phyloP scores from a whole-genome alignment of 1,140 invertebrate species.

The Apolygus lucorum region DNA sequence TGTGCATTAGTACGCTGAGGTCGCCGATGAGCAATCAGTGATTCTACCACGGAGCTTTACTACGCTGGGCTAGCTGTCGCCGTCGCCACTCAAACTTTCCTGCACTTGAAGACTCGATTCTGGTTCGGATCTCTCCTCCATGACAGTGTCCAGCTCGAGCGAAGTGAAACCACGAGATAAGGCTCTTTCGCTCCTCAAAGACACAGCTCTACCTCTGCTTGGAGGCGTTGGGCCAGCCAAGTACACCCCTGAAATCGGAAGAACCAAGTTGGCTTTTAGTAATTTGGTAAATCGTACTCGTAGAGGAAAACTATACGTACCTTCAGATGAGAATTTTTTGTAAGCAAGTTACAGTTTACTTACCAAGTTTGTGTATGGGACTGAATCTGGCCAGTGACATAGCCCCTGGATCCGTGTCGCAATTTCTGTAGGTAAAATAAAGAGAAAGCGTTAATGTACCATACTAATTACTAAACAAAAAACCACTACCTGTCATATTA shows the following conservation, averaged over 20 bases:
- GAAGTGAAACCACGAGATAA: constrained; percentile 57
- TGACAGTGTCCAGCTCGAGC: constrained; percentile 67
- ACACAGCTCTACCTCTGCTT: constrained; percentile 48
- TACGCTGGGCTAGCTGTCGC: constrained; percentile 18
- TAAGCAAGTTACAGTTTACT: no score
- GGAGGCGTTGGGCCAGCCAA: constrained; percentile 29
- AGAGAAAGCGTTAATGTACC: neutral
- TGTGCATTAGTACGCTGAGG: constrained; percentile 1
- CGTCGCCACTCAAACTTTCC: constrained; percentile 4
- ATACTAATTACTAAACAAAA: constrained; percentile 4
- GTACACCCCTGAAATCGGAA: constrained; percentile 30
- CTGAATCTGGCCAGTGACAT: constrained; percentile 69
- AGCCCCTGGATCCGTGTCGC: constrained; percentile 65
- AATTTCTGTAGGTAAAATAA: constrained; percentile 54
- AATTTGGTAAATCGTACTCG: no score
- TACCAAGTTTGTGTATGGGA: constrained; percentile 59
- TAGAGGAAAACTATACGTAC: no score
- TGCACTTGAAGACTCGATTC: constrained; percentile 42
- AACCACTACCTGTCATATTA: no score
- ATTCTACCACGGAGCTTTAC: neutral
- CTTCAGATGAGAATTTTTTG: no score
- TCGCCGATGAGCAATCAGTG: neutral
- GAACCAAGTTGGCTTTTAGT: no score
- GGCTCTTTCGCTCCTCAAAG: constrained; percentile 51
- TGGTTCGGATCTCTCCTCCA: constrained; percentile 66